These are phyloP conservation scores for Lipotes vexillifer DNA, from an alignment of 2,113 vertebrate genomes.

Conservation along the genomic window DNA sequence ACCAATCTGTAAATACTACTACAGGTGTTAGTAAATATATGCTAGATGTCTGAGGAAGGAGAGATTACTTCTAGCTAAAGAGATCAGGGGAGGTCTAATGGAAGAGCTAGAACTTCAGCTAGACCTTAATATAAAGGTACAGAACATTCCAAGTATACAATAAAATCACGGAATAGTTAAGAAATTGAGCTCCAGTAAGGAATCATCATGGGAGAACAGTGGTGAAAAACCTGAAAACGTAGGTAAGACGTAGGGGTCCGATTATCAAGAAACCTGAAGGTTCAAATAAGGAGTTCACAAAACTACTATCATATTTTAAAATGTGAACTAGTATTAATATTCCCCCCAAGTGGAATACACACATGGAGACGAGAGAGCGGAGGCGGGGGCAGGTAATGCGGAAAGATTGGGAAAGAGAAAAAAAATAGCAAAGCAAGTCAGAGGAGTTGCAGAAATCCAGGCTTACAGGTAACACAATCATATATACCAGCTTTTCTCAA, in stretches of 20 bases:
- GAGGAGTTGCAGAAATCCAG: too few relatives aligned
- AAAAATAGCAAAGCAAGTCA: not conserved
- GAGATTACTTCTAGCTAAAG: not conserved
- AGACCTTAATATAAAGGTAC: not conserved
- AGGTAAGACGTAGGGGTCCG: not conserved
- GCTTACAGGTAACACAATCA: not conserved
- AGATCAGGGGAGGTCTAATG: not conserved
- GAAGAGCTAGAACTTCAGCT: not conserved
- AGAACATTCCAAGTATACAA: not conserved
- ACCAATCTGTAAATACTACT: not conserved
- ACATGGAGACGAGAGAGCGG: not conserved
- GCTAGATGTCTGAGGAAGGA: not conserved
- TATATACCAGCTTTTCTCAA: not conserved
- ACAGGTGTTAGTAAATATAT: not conserved
- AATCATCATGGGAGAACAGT: not conserved
- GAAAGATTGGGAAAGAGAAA: not conserved
- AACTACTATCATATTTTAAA: conserved; percentile 16
- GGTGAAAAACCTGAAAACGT: not conserved
- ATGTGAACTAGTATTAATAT: not conserved
- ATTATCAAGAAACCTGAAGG: not conserved
- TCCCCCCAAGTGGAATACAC: not conserved
- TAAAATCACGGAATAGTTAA: not conserved
- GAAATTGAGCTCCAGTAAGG: not conserved
- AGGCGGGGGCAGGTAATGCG: not conserved
- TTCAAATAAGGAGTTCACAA: not conserved